These are phyloP conservation scores for Arctia plantaginis DNA, from an alignment of 2,888 invertebrate species.

Conservation along the genomic window DNA sequence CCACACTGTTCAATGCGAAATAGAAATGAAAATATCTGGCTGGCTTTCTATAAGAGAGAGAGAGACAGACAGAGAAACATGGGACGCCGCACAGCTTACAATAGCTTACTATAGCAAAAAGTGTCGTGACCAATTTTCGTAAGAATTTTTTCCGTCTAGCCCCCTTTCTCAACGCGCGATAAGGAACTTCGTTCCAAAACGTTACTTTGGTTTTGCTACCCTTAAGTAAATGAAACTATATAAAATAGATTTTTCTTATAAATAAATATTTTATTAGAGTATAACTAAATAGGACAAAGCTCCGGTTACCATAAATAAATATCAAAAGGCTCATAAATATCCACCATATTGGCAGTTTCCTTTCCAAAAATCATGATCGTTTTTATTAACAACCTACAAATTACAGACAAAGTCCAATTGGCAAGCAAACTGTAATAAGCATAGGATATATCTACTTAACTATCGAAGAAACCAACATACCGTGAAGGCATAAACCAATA, in stretches of 20 bases:
- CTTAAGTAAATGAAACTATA: not conserved
- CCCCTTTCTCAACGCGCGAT: too few relatives aligned
- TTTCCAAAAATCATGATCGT: conserved; percentile 44
- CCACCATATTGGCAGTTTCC: conserved; percentile 19
- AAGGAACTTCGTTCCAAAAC: too few relatives aligned
- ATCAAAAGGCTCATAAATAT: conserved; percentile 6
- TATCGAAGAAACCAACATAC: conserved; percentile 68
- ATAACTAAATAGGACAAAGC: conserved; percentile 1
- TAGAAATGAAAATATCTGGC: too few relatives aligned
- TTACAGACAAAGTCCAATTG: conserved; percentile 44
- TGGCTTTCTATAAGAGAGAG: too few relatives aligned
- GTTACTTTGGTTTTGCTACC: not conserved
- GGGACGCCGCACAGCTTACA: too few relatives aligned
- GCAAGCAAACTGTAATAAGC: conserved; percentile 58
- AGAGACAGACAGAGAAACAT: too few relatives aligned
- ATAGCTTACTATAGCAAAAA: too few relatives aligned
- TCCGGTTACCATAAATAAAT: conserved; percentile 18
- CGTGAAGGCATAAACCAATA: conserved; percentile 82
- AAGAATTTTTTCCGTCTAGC: too few relatives aligned
- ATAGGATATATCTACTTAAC: conserved; percentile 71
- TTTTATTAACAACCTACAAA: conserved; percentile 35
- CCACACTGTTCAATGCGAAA: too few relatives aligned
- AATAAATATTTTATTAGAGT: not conserved
- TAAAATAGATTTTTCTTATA: not conserved
- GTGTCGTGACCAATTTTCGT: too few relatives aligned